phyloP scores from a whole-genome alignment of 1,140 invertebrate species.

The Diprion similis region DNA sequence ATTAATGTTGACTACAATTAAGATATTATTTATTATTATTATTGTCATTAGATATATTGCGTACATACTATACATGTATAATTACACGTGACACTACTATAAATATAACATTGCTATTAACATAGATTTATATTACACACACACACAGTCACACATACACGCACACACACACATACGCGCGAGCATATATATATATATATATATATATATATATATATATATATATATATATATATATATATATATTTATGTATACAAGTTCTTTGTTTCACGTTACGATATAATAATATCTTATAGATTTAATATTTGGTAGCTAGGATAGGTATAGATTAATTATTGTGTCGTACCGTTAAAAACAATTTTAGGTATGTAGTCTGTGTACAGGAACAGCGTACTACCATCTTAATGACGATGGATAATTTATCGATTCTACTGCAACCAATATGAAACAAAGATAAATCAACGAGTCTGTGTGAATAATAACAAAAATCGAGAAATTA shows the following conservation, averaged over 20 bases:
- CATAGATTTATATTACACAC: slow-evolving; percentile 35
- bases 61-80: no score
- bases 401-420: neutral
- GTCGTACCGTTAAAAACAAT: neutral
- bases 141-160: slow-evolving; percentile 6
- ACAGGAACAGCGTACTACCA: neutral
- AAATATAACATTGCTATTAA: slow-evolving; percentile 8
- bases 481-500: neutral
- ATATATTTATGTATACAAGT: slow-evolving; percentile 59
- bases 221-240: no score
- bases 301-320: no score
- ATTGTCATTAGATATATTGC: no score
- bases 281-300: neutral
- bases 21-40: neutral
- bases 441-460: slow-evolving; percentile 10
- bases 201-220: no score
- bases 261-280: slow-evolving; percentile 53
- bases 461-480: neutral
- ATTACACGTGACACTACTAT: no score
- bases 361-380: neutral
- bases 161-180: slow-evolving; percentile 30
- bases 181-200: slow-evolving; percentile 48
- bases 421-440: neutral
- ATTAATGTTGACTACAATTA: no score
- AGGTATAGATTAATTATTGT: neutral